Percentiles rank a stretch among this genome's conserved stretches.
These are phyloP conservation scores for Heliornis fulica DNA, from an alignment of 2,113 vertebrate genomes.

Conservation along the genomic window DNA sequence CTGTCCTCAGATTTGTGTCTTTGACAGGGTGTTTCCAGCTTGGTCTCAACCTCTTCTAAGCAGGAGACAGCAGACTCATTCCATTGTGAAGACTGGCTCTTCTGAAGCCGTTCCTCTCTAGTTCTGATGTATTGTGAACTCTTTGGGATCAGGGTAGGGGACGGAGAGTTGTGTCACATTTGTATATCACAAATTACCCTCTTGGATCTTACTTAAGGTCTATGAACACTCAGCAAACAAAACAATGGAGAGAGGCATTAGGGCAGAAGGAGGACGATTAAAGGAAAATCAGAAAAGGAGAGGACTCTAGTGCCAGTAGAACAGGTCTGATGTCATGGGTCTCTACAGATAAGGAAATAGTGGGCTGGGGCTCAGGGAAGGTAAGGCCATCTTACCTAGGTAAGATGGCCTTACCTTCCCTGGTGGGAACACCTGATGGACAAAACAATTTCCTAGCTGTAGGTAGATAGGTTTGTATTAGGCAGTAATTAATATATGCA, in stretches of 20 bases:
- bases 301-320: background rate
- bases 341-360: background rate
- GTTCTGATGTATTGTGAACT: background rate
- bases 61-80: background rate
- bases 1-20: background rate
- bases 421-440: no score
- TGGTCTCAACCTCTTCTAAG: background rate
- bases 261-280: background rate
- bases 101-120: accelerated
- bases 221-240: background rate
- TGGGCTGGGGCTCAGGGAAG: background rate
- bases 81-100: background rate
- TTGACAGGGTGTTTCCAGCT: background rate
- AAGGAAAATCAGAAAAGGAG: background rate
- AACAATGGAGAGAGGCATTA: background rate
- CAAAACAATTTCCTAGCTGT: background rate
- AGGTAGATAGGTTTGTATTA: background rate
- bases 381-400: background rate
- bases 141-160: background rate
- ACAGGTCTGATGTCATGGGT: background rate
- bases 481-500: background rate
- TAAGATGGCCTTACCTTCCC: no score
- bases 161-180: background rate
- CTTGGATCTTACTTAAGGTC: background rate
- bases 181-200: background rate